phyloP scores from a whole-genome alignment of 2,888 invertebrate species.

The Embidobia sp. region DNA sequence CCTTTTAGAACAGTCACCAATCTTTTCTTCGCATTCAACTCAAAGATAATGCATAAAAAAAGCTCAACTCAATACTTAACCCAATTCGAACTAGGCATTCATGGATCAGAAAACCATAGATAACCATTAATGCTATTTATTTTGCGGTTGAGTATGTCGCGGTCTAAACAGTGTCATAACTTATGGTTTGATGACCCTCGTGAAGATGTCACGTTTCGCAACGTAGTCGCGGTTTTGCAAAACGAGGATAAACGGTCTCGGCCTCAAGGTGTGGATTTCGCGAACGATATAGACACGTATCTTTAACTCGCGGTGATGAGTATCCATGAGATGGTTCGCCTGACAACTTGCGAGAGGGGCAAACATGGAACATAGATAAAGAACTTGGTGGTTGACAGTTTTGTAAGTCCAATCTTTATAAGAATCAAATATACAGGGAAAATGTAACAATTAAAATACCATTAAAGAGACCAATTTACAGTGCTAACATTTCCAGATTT shows the following conservation, averaged over 20 bases:
- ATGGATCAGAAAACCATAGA: conserved; percentile 2
- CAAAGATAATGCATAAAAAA: too few species aligned
- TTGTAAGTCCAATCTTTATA: too few species aligned
- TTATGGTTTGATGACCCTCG: conserved; percentile 54
- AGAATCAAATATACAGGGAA: too few species aligned
- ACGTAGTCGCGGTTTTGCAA: conserved; percentile 42
- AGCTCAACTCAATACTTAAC: too few species aligned
- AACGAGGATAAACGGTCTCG: conserved; percentile 50
- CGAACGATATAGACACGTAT: conserved; percentile 28
- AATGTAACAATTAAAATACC: too few species aligned
- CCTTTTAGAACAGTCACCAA: too few species aligned
- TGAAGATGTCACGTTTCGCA: conserved; percentile 46
- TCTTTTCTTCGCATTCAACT: too few species aligned
- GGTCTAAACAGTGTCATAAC: conserved; percentile 58
- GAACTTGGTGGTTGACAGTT: too few species aligned
- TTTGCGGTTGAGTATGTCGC: conserved; percentile 47
- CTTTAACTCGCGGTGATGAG: conserved; percentile 52
- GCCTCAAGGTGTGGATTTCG: conserved; percentile 37
- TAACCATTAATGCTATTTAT: conserved; percentile 6
- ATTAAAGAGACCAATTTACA: too few species aligned
- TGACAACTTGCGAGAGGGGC: conserved; percentile 67
- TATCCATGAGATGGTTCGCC: too few species aligned
- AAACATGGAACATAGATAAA: too few species aligned
- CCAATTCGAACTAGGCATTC: conserved; percentile 1
- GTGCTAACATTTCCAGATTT: too few species aligned